Percentiles rank a stretch among this genome's conserved stretches.
phyloP scores from a whole-genome alignment of 1,140 invertebrate species.

The Pararge aegeria region DNA sequence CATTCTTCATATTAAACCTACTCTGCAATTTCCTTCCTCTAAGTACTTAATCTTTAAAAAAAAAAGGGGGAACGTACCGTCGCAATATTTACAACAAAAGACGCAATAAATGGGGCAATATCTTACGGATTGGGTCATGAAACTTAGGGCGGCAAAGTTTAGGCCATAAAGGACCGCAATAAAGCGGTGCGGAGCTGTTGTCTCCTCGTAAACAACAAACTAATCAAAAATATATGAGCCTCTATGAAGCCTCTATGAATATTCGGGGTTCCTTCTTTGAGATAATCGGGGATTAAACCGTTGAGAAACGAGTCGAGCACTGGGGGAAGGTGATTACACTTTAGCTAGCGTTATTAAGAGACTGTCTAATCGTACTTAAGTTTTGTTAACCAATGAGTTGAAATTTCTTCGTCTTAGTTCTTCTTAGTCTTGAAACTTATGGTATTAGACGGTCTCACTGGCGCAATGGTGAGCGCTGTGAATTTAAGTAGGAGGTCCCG shows the following conservation, averaged over 20 bases:
- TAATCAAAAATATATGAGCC: constrained; percentile 24
- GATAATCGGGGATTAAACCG: neutral
- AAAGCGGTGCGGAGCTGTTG: constrained; percentile 8
- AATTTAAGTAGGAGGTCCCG: no score
- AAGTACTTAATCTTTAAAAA: no score
- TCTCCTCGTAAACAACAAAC: constrained; percentile 15
- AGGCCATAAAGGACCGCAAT: constrained; percentile 15
- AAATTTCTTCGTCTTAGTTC: no score
- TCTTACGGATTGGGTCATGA: constrained; percentile 6
- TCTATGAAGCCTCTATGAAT: constrained; percentile 16
- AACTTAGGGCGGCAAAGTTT: constrained; percentile 9
- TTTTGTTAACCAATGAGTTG: no score
- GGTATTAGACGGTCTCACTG: no score
- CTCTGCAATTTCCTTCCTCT: no score
- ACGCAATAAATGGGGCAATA: constrained; percentile 1
- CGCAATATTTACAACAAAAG: neutral
- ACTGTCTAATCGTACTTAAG: neutral
- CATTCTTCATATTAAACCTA: no score
- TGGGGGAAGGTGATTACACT: neutral
- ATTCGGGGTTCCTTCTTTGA: constrained; percentile 8
- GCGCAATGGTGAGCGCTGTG: no score
- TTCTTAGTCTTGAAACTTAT: no score
- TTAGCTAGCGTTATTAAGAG: neutral
- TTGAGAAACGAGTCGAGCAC: neutral
- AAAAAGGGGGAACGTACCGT: neutral